phyloP scores from a whole-genome alignment of 2,797 vertebrate species.

The Choloepus didactylus region DNA sequence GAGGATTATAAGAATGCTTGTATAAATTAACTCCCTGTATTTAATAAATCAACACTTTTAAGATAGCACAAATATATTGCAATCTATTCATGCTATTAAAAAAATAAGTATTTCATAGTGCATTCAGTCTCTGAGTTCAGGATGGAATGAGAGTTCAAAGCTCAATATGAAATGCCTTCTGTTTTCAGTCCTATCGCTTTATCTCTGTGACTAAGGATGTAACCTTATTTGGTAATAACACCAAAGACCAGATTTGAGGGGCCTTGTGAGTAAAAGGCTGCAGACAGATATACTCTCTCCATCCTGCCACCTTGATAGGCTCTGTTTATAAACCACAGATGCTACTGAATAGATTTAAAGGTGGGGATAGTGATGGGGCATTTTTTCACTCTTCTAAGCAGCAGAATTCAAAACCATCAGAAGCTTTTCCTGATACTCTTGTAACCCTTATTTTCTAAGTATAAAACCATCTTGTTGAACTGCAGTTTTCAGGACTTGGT shows the following conservation, averaged over 20 bases:
- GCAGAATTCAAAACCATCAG: not conserved
- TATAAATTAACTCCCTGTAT: not conserved
- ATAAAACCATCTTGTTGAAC: not conserved
- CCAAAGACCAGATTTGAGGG: not conserved
- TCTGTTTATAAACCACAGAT: not conserved
- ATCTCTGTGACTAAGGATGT: not conserved
- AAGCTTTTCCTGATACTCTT: not conserved
- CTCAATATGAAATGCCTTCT: not conserved
- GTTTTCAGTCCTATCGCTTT: not conserved
- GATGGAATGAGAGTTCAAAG: not conserved
- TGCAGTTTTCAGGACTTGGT: not conserved
- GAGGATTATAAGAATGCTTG: not conserved
- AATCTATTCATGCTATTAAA: not conserved
- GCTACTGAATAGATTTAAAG: not conserved
- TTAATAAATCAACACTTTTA: slow-evolving; percentile 13
- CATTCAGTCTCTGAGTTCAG: not conserved
- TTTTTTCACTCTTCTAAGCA: not conserved
- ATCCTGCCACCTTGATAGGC: not conserved
- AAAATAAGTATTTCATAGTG: not conserved
- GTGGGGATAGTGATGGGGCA: not conserved
- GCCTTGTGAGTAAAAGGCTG: not conserved
- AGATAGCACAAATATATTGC: not conserved
- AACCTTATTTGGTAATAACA: not conserved
- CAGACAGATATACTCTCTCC: not conserved
- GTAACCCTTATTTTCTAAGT: not conserved